Base-by-base conservation (phyloP, 2,113 vertebrate species). In the Ellobius talpinus region DNA sequence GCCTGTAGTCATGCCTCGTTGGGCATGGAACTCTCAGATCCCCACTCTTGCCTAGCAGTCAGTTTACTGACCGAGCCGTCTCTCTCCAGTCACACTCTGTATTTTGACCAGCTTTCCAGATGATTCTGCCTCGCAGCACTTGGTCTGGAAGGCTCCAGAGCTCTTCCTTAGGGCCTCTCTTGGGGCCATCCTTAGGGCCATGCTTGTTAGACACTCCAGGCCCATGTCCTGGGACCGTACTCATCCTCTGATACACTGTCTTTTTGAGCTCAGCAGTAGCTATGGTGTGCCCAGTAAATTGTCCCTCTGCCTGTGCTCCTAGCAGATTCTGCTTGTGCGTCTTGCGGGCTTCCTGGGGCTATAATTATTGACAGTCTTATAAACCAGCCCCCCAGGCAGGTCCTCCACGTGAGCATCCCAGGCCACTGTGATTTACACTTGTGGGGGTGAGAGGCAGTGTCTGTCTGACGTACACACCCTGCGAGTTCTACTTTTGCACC, bases 401-500 rank as follows among this genome's bases (percentile, higher is more conserved):
- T 29, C 91, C 29, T 92, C 87, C 72, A 50, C 0, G 65, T 42
- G 87, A 74, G 78, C 63, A 7, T 77, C 95, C 88, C 47, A 1
- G 2, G 55, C 76, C 2, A n/a, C 36, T 4, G 52, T 96, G 96
- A 97, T 98, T 98, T 97, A 97, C 85, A 50, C 65, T 61, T 87
- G 39, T 82, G 96, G 93, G 95, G 97, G 31, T 96, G 95, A 98
- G 94, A 81, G 96, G 78, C 96, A 97, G 94, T 95, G 47, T 97
- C 97, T 98, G 89, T 96, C 97, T 96, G 89, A 95, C 52, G 96
- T 97, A 93, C 78, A 95, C 3, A 94, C 70, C 39, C n/a, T 12
- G 63, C 19, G 1, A 23, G 84, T 97, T 97, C 97, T 96, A 61
- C 82, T 97, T 97, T 98, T 96, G 61, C 87, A 93, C 90, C 6